These are phyloP conservation scores for Candoia aspera DNA, from an alignment of 2,113 vertebrate species.

Conservation along the genomic window DNA sequence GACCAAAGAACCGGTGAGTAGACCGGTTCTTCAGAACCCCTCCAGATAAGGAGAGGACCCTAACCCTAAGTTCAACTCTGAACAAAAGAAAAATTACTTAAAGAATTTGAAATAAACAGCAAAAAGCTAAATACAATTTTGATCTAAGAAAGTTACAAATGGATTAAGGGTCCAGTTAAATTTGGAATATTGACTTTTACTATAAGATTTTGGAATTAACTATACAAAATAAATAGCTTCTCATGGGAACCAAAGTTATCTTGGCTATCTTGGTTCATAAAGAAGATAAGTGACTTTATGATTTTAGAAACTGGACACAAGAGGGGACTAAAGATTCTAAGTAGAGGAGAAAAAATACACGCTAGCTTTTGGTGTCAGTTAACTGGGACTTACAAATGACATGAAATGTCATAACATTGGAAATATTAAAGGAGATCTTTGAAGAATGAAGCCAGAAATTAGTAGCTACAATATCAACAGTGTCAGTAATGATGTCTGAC, in stretches of 20 bases:
- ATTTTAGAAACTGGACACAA: neutral
- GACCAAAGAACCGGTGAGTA: neutral
- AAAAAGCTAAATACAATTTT: neutral
- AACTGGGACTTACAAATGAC: neutral
- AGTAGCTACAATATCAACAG: no score
- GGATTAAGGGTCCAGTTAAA: neutral
- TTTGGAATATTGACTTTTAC: neutral
- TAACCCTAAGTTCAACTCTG: no score
- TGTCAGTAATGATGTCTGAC: no score
- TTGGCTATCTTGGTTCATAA: neutral
- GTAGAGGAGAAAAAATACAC: neutral
- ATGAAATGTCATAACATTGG: neutral
- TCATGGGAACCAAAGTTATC: neutral
- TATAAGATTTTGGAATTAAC: neutral
- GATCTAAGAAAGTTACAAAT: neutral
- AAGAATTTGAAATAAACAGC: neutral
- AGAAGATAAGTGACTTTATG: neutral
- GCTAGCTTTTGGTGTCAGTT: neutral
- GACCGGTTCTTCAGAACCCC: neutral
- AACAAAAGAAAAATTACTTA: neutral
- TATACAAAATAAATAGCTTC: neutral
- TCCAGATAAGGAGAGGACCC: neutral
- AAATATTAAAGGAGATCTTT: neutral
- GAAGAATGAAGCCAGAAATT: no score
- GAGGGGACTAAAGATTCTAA: neutral